A percentile compares a stretch with the other conserved stretches of the same genome.
Evolutionary conservation across 1,140 invertebrate species (phyloP).

Genomic region (Drosophila pandora): DNA sequence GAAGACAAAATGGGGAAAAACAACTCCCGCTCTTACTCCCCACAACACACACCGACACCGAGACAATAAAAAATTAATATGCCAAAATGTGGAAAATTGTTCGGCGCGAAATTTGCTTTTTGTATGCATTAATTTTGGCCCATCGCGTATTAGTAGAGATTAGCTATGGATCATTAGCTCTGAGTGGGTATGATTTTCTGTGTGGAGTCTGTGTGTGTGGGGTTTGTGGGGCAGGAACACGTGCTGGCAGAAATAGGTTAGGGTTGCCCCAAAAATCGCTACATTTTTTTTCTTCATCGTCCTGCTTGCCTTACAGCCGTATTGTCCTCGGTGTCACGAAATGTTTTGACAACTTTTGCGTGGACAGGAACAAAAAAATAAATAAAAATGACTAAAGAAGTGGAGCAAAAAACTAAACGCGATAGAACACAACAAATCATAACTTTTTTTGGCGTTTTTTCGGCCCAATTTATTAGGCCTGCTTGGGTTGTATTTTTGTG

Average conservation of each 20-base stretch:
- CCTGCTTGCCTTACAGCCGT: slow-evolving; percentile 9
- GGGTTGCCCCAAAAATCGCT: slow-evolving; percentile 30
- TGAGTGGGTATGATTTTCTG: slow-evolving; percentile 22
- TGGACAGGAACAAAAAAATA: slow-evolving; percentile 10
- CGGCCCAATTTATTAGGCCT: slow-evolving; percentile 32
- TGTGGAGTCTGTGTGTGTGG: neutral
- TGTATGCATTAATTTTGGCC: slow-evolving; percentile 29
- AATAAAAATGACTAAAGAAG: slow-evolving; percentile 26
- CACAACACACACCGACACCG: neutral
- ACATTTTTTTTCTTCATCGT: neutral
- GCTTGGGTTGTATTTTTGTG: slow-evolving; percentile 27
- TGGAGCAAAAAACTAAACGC: slow-evolving; percentile 41
- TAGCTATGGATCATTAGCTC: slow-evolving; percentile 59
- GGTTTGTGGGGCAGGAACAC: slow-evolving; percentile 26
- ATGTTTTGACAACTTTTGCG: slow-evolving; percentile 41
- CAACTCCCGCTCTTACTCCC: neutral
- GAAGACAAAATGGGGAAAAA: slow-evolving; percentile 13
- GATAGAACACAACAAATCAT: slow-evolving; percentile 37
- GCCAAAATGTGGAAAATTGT: slow-evolving; percentile 61
- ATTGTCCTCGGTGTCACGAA: slow-evolving; percentile 45
- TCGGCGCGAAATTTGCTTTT: slow-evolving; percentile 47
- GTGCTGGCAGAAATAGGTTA: slow-evolving; percentile 55
- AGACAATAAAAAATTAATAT: slow-evolving; percentile 57
- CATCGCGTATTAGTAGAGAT: slow-evolving; percentile 49
- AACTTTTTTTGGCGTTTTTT: slow-evolving; percentile 33